phyloP scores from a whole-genome alignment of 2,113 vertebrate species.

The Donacobius atricapilla region DNA sequence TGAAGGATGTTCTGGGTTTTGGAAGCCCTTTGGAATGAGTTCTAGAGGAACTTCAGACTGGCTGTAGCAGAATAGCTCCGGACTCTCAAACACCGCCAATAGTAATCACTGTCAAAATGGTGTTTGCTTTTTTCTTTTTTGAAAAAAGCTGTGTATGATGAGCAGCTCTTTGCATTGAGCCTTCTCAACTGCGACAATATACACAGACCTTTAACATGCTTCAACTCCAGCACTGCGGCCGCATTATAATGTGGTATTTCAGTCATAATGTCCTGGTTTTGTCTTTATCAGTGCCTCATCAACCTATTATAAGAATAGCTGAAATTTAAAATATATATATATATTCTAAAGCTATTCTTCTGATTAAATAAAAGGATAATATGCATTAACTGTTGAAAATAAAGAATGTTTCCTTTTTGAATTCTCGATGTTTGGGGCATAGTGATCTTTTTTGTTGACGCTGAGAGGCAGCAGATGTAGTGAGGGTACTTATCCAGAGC shows the following conservation, averaged over 20 bases:
- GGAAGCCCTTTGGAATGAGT: not conserved
- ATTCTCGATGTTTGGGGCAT: not conserved
- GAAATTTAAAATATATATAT: not conserved
- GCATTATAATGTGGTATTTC: not conserved
- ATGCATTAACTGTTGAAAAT: not conserved
- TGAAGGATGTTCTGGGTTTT: not conserved
- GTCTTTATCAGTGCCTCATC: not conserved
- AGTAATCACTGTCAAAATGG: not conserved
- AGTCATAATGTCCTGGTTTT: not conserved
- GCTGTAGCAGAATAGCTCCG: not conserved
- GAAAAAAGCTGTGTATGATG: not conserved
- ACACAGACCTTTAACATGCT: not conserved
- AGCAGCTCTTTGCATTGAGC: not conserved
- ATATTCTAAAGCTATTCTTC: not conserved
- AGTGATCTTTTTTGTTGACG: not conserved
- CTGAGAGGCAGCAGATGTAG: not conserved
- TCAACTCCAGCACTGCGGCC: not conserved
- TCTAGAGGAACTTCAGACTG: not conserved
- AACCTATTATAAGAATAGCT: not conserved
- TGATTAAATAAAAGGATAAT: not conserved
- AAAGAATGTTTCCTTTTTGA: not conserved
- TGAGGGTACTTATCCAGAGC: not conserved
- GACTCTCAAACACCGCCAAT: not conserved
- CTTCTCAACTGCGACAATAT: not conserved
- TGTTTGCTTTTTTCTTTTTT: not conserved